Conservation (phyloP, 1,140 invertebrate species). For the Saccostrea glomerata region DNA sequence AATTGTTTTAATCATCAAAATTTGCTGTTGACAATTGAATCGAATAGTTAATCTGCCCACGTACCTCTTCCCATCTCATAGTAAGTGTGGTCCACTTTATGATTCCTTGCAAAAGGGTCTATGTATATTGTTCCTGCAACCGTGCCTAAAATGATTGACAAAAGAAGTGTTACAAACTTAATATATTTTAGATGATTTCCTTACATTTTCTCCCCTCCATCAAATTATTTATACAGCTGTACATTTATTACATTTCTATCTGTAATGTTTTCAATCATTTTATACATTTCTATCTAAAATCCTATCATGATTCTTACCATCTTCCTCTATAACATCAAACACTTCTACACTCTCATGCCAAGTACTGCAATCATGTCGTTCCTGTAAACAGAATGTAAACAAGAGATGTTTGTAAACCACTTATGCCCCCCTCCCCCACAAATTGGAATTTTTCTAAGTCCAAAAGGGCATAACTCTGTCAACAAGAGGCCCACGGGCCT, state of each 20-base stretch:
- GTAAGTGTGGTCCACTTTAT: background rate
- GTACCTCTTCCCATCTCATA: constrained; percentile 29
- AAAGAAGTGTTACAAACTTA: no score
- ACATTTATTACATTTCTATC: background rate
- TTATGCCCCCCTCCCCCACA: no score
- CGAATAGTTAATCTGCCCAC: background rate
- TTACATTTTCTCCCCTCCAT: no score
- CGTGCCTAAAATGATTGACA: background rate
- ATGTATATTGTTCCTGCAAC: constrained; percentile 24
- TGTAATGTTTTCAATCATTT: background rate
- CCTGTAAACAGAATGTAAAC: background rate
- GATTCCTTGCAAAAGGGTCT: background rate
- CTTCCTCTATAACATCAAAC: constrained; percentile 1
- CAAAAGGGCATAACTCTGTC: no score
- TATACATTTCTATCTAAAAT: no score
- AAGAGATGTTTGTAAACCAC: no score
- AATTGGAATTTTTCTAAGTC: no score
- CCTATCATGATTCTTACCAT: background rate
- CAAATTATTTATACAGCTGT: background rate
- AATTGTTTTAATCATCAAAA: no score
- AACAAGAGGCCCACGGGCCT: no score
- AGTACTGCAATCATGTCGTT: background rate
- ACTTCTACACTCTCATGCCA: constrained; percentile 15
- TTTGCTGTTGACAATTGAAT: no score
- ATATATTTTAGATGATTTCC: no score